phyloP scores from a whole-genome alignment of 35 echinoderm and acorn worm genomes.

The Holothuria glaberrima region DNA sequence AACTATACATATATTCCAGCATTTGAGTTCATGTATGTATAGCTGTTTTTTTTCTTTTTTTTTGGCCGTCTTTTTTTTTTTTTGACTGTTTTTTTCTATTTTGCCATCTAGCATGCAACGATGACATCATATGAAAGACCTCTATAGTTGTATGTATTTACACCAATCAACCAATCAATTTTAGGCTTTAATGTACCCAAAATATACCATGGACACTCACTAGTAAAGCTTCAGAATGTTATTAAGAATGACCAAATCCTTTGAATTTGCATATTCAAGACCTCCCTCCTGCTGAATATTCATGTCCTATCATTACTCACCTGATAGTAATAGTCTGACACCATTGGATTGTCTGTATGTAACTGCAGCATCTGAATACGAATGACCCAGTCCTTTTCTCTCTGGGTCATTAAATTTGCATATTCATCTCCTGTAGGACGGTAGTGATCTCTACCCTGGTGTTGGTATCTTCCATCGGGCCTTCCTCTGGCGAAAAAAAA shows the following conservation, averaged over 20 bases:
- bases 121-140: no score
- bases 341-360: slow-evolving; percentile 75
- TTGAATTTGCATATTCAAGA: no score
- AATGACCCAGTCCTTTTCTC: slow-evolving; percentile 96
- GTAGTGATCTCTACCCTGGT: slow-evolving; percentile 61
- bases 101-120: no score
- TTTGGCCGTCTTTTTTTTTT: no score
- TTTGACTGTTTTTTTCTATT: no score
- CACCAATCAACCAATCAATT: not conserved
- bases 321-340: slow-evolving; percentile 96
- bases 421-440: slow-evolving; percentile 77
- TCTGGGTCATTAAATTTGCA: slow-evolving; percentile 93
- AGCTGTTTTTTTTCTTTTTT: no score
- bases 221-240: no score
- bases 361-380: slow-evolving; percentile 90
- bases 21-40: no score
- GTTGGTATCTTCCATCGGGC: slow-evolving; percentile 56
- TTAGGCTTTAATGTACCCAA: not conserved
- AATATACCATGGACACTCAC: not conserved
- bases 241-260: not conserved
- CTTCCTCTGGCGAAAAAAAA: slow-evolving; percentile 44
- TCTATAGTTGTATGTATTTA: no score
- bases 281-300: no score
- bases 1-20: no score
- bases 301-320: slow-evolving; percentile 22